Evolutionary conservation across 2,888 invertebrate genomes (phyloP).

Genomic region (Sinodicranocentrus sp.): DNA sequence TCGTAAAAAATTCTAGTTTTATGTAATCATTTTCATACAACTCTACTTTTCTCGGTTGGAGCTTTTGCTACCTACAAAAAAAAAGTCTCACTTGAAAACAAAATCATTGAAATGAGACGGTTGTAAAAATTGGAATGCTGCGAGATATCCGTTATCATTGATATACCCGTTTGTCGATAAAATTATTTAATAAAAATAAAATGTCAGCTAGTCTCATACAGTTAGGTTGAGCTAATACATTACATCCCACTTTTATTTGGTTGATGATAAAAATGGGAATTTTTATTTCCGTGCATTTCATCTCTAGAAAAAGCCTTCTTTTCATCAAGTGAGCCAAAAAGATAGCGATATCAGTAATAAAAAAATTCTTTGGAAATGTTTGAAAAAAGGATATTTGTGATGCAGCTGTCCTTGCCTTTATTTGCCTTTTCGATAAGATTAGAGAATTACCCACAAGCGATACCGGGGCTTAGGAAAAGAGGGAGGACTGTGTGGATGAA

Average conservation of each 20-base stretch:
- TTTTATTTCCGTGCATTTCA: slow-evolving; percentile 1
- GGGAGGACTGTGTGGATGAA: slow-evolving; percentile 29
- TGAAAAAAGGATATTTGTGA: slow-evolving; percentile 7
- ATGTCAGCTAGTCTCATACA: background rate
- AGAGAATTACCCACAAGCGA: background rate
- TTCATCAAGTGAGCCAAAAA: background rate
- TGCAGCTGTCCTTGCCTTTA: background rate
- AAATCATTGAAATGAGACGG: too few species aligned
- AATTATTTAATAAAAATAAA: slow-evolving; percentile 1
- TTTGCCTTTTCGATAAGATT: slow-evolving; percentile 5
- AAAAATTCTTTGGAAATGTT: slow-evolving; percentile 39
- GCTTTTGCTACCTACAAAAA: background rate
- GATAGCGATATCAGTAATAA: slow-evolving; percentile 14
- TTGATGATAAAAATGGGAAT: background rate
- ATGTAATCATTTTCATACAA: slow-evolving; percentile 34
- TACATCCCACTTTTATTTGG: background rate
- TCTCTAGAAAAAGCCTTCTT: background rate
- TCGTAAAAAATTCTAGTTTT: slow-evolving; percentile 63
- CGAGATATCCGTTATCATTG: background rate
- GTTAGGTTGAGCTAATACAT: background rate
- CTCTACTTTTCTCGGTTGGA: slow-evolving; percentile 48
- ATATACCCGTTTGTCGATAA: background rate
- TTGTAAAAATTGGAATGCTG: too few species aligned
- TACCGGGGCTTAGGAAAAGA: background rate
- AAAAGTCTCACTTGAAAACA: too few species aligned